phyloP scores from a whole-genome alignment of 2,113 vertebrate species.

The Rhinopomastus cyanomelas region DNA sequence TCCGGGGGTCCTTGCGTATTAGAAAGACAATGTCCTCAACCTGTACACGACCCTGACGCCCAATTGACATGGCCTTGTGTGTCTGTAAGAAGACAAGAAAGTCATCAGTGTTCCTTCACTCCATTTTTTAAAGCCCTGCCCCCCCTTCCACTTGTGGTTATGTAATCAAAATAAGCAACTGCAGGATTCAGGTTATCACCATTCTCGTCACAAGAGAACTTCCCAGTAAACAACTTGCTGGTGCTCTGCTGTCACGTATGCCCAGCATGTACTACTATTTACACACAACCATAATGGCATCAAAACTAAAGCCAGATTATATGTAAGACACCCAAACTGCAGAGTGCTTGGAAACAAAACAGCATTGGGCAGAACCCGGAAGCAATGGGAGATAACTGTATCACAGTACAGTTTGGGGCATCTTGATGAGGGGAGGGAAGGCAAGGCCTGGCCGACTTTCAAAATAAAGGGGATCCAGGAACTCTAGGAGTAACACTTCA shows the following conservation, averaged over 20 bases:
- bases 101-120: background rate
- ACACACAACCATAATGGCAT: background rate
- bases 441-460: background rate
- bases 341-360: background rate
- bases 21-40: slow-evolving; percentile 98
- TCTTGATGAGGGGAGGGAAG: background rate
- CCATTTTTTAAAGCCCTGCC: background rate
- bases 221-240: background rate
- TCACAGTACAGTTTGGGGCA: background rate
- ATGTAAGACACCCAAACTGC: background rate
- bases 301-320: background rate
- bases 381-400: rapidly evolving
- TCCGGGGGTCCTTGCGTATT: slow-evolving; percentile 95
- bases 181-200: background rate
- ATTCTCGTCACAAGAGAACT: background rate
- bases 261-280: background rate
- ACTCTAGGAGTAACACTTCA: background rate
- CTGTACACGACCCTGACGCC: slow-evolving; percentile 95
- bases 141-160: background rate
- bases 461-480: background rate
- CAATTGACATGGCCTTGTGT: slow-evolving; percentile 98
- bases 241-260: background rate
- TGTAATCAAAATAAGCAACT: background rate
- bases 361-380: background rate
- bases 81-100: slow-evolving; percentile 72